Evolutionary conservation across 2,797 vertebrate species (phyloP).

Genomic region (Notoglanidium macrostoma): DNA sequence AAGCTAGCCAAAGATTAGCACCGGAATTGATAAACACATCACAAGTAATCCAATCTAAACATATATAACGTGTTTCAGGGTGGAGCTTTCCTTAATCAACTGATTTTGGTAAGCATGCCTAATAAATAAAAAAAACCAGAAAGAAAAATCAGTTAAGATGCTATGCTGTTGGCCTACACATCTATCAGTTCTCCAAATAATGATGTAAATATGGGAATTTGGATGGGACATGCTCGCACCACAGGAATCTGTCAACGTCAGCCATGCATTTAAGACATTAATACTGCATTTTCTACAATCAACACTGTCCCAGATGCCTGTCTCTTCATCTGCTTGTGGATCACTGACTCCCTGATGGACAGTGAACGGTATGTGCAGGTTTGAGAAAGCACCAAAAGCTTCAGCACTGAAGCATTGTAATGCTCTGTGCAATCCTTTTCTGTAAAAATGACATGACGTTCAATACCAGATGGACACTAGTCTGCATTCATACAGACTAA

Average conservation of each 20-base stretch:
- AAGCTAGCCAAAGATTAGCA: neutral
- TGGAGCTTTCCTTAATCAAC: neutral
- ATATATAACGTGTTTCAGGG: neutral
- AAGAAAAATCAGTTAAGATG: neutral
- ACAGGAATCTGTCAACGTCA: conserved; percentile 16
- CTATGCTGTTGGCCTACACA: neutral
- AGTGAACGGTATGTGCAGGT: conserved; percentile 9
- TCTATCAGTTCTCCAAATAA: neutral
- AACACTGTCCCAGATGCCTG: conserved; percentile 22
- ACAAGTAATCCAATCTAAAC: neutral
- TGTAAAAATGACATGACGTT: neutral
- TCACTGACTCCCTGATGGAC: conserved; percentile 36
- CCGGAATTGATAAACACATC: neutral
- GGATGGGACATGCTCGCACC: neutral
- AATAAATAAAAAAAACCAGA: neutral
- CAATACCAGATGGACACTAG: neutral
- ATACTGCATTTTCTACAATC: conserved; percentile 16
- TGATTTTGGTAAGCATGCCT: neutral
- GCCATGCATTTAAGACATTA: conserved; percentile 41
- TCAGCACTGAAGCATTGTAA: neutral
- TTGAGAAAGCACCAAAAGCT: neutral
- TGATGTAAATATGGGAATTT: conserved; percentile 1
- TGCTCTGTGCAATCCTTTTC: neutral
- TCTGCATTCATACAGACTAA: neutral
- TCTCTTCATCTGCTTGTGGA: conserved; percentile 15